phyloP scores from a whole-genome alignment of 2,797 vertebrate species.

The Atherinosoma microstoma region DNA sequence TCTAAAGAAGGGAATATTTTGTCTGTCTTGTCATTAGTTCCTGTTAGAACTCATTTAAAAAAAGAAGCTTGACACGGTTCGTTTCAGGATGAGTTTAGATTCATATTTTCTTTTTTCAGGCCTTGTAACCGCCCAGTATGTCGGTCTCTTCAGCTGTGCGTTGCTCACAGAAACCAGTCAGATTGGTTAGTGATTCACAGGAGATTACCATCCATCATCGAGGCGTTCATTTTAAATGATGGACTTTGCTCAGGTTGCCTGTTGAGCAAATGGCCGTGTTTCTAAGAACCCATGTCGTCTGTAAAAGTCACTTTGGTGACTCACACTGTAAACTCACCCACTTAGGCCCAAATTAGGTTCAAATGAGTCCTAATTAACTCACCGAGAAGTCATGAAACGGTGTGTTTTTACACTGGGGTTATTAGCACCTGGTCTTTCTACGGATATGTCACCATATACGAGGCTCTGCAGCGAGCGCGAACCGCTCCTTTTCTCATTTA shows the following conservation, averaged over 20 bases:
- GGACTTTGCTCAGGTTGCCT: neutral
- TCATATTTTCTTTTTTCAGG: neutral
- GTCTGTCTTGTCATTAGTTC: neutral
- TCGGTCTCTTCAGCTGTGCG: neutral
- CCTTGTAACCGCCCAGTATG: neutral
- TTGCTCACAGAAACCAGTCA: slow-evolving; percentile 48
- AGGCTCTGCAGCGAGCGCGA: slow-evolving; percentile 31
- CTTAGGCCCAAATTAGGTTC: slow-evolving; percentile 36
- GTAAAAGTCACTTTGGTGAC: slow-evolving; percentile 22
- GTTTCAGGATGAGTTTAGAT: neutral
- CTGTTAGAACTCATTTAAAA: neutral
- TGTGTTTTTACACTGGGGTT: slow-evolving; percentile 21
- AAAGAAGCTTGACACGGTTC: neutral
- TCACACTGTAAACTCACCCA: slow-evolving; percentile 35
- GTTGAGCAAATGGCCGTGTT: slow-evolving; percentile 6
- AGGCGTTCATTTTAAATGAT: neutral
- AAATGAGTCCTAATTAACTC: slow-evolving; percentile 47
- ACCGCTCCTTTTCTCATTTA: slow-evolving; percentile 26
- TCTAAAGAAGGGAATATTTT: neutral
- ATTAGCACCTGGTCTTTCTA: slow-evolving; percentile 23
- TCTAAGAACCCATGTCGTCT: neutral
- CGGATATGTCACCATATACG: slow-evolving; percentile 6
- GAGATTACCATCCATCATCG: slow-evolving; percentile 7
- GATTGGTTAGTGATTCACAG: slow-evolving; percentile 46
- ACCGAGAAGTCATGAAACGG: slow-evolving; percentile 35